These are phyloP conservation scores for Drosophila suzukii DNA, from an alignment of 1,140 invertebrate species.

Conservation along the genomic window DNA sequence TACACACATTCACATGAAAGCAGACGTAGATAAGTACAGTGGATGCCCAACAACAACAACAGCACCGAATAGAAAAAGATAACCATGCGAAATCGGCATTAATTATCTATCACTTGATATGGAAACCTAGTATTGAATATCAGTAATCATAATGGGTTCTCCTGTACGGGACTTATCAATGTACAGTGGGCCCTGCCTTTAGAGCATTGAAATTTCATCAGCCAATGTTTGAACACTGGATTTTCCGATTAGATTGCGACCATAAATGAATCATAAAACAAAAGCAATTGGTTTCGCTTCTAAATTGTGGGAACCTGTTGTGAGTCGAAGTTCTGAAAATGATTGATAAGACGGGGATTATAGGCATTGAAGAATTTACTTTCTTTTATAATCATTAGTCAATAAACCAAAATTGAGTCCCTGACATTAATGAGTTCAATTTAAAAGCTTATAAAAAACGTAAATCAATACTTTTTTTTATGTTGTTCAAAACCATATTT, in stretches of 20 bases:
- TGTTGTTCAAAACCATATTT: too few species aligned
- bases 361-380: neutral
- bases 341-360: neutral
- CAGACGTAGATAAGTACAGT: conserved; percentile 37
- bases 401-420: neutral
- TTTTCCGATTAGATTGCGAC: conserved; percentile 34
- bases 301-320: conserved; percentile 13
- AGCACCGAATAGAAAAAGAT: conserved; percentile 3
- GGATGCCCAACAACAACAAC: conserved; percentile 10
- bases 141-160: neutral
- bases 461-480: too few species aligned
- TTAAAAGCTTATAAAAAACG: too few species aligned
- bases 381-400: neutral
- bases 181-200: conserved; percentile 15
- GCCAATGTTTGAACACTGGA: conserved; percentile 11
- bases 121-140: conserved; percentile 1
- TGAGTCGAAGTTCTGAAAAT: neutral
- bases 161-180: conserved; percentile 3
- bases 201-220: conserved; percentile 44
- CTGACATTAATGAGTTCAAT: neutral
- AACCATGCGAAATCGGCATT: neutral
- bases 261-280: conserved; percentile 14
- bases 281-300: neutral
- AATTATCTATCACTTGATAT: conserved; percentile 18
- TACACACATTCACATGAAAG: conserved; percentile 13